Conservation (phyloP, 2,888 invertebrate species). For the Cosmia trapezina region DNA sequence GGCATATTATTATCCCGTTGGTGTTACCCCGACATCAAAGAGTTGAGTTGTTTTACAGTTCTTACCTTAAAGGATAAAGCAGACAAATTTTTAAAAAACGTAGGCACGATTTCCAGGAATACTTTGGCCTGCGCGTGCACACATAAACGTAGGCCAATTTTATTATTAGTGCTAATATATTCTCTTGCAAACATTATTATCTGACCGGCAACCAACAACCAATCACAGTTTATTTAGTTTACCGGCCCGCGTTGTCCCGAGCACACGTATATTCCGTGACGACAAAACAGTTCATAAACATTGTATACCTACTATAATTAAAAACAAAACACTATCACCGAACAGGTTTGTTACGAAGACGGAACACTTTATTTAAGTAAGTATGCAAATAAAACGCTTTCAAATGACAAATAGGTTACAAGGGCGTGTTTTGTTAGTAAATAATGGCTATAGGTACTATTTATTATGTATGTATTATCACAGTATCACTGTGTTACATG, state of each 20-base stretch:
- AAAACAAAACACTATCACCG: neutral
- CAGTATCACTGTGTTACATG: neutral
- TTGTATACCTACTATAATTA: neutral
- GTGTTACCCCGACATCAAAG: too few relatives aligned
- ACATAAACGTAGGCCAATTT: constrained; percentile 41
- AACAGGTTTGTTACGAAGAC: constrained; percentile 30
- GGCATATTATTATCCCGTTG: too few relatives aligned
- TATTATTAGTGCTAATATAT: constrained; percentile 16
- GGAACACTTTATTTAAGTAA: constrained; percentile 40
- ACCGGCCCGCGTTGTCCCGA: constrained; percentile 15
- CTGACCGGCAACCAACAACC: neutral
- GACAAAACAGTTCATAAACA: constrained; percentile 5
- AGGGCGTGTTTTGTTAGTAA: constrained; percentile 46
- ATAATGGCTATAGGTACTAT: neutral
- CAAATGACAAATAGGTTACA: constrained; percentile 6
- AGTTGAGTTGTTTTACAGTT: too few relatives aligned
- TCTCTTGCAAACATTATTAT: constrained; percentile 30
- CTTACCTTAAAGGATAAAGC: neutral
- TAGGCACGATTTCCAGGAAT: constrained; percentile 32
- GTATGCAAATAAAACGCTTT: constrained; percentile 35
- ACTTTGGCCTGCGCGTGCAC: constrained; percentile 26
- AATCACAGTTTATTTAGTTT: constrained; percentile 34
- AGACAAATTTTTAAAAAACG: neutral
- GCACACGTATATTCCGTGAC: constrained; percentile 23
- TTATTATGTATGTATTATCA: neutral